These are phyloP conservation scores for Ictidomys tridecemlineatus DNA, from an alignment of 2,113 vertebrate genomes.

Conservation along the genomic window DNA sequence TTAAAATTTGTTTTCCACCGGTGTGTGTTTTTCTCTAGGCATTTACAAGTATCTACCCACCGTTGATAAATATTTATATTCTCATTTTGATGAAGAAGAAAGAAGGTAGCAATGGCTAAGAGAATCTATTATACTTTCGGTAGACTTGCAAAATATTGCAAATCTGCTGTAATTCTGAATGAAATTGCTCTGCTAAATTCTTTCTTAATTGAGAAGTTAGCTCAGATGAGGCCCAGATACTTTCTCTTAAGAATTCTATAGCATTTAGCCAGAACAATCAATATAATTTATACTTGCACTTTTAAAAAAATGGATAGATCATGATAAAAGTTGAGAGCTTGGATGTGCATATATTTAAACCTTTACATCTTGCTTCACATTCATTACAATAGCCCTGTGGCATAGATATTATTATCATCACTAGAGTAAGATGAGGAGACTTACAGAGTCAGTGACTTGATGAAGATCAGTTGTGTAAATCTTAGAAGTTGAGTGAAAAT, in stretches of 20 bases:
- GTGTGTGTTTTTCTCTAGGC: neutral
- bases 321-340: neutral
- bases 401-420: neutral
- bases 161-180: neutral
- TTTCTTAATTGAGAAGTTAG: neutral
- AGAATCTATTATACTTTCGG: neutral
- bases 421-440: neutral
- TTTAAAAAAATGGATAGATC: neutral
- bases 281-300: slow-evolving; percentile 15
- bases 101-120: neutral
- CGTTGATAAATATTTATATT: slow-evolving; percentile 14
- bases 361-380: neutral
- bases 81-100: neutral
- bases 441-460: neutral
- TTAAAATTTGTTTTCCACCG: neutral
- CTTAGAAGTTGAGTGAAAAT: slow-evolving; percentile 13
- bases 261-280: neutral
- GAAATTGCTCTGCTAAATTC: neutral
- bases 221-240: neutral
- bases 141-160: neutral
- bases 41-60: neutral
- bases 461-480: neutral
- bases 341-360: neutral
- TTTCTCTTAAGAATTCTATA: neutral
- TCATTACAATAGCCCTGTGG: neutral